A percentile compares a stretch with the other conserved stretches of the same genome.
Conservation (phyloP, 2,797 vertebrate species). For the Pyrrhura leucotis region DNA sequence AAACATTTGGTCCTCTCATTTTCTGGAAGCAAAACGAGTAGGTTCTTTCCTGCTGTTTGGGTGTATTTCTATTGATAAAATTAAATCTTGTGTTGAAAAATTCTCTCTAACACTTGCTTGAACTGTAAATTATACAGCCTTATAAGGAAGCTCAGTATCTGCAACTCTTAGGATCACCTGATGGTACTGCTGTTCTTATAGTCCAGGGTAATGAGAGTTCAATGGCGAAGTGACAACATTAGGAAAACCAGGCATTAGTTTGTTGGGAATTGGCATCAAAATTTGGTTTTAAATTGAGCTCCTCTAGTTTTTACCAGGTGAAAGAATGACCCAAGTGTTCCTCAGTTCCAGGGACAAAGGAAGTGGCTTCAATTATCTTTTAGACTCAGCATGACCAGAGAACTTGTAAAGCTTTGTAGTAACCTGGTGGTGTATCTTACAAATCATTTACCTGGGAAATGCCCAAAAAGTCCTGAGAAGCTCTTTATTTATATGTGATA, state of each 20-base stretch:
- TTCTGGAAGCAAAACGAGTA: neutral
- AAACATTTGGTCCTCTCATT: neutral
- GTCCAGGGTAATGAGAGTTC: neutral
- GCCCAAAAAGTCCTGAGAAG: neutral
- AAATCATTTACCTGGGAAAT: neutral
- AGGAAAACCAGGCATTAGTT: neutral
- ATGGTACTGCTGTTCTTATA: neutral
- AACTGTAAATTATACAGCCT: neutral
- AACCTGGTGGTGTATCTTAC: neutral
- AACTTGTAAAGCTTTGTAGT: neutral
- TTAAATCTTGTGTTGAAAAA: neutral
- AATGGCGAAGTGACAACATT: neutral
- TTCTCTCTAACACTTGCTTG: neutral
- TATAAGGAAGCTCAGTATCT: neutral
- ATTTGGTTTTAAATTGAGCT: neutral
- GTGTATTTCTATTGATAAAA: neutral
- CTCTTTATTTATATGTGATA: neutral
- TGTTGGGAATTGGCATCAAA: neutral
- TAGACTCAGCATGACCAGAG: neutral
- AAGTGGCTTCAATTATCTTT: neutral
- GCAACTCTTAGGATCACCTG: neutral
- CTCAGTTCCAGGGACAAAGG: neutral
- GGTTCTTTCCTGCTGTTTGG: neutral
- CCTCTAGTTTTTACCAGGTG: neutral
- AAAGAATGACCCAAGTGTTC: neutral